These are phyloP conservation scores for Heterotilapia buettikoferi DNA, from an alignment of 2,113 vertebrate genomes.

Conservation along the genomic window DNA sequence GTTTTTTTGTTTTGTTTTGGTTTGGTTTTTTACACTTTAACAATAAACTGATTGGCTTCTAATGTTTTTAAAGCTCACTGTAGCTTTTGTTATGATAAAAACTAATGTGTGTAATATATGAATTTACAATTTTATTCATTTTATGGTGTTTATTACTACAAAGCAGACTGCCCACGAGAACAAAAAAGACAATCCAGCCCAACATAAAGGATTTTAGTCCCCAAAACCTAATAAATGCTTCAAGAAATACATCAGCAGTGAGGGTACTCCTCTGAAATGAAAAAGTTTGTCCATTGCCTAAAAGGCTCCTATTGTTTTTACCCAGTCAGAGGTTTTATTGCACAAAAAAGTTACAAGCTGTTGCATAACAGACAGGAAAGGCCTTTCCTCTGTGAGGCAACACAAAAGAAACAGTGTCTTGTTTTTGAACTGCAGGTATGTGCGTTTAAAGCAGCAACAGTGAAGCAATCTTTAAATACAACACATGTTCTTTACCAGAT, in stretches of 20 bases:
- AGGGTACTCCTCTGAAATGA: not conserved
- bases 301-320: not conserved
- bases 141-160: not conserved
- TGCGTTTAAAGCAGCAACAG: not conserved
- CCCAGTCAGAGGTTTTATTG: not conserved
- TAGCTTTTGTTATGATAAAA: not conserved
- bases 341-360: not conserved
- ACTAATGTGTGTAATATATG: not conserved
- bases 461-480: not conserved
- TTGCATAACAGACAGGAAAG: constrained; percentile 5
- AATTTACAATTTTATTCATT: not conserved
- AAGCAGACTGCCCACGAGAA: not conserved
- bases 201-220: not conserved
- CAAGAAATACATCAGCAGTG: not conserved
- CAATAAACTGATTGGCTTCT: not conserved
- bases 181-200: not conserved
- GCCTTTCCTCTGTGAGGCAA: not conserved
- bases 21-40: not conserved
- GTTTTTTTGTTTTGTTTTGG: not conserved
- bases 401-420: not conserved
- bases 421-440: not conserved
- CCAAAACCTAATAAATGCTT: not conserved
- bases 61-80: not conserved
- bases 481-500: not conserved
- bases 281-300: not conserved